These are phyloP conservation scores for Drosophila nr. fundita DNA, from an alignment of 2,888 invertebrate genomes.

Conservation along the genomic window DNA sequence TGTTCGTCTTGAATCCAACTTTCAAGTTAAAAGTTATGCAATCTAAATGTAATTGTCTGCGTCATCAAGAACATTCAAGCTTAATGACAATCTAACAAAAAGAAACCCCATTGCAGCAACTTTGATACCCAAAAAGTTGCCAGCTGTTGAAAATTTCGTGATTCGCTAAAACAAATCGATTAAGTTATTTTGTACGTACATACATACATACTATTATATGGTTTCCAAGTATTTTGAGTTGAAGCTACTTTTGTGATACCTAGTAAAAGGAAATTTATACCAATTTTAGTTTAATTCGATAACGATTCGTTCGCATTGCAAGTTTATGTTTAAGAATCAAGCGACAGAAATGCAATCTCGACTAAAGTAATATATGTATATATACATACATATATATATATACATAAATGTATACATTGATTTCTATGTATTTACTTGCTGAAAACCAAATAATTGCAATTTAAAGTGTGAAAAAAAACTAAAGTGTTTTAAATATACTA, in stretches of 20 bases:
- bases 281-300: slow-evolving; percentile 66
- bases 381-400: slow-evolving; percentile 34
- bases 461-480: slow-evolving; percentile 61
- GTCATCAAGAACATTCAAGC: slow-evolving; percentile 62
- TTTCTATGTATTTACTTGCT: slow-evolving; percentile 80
- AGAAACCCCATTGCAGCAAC: slow-evolving; percentile 15
- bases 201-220: slow-evolving; percentile 19
- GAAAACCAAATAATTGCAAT: slow-evolving; percentile 68
- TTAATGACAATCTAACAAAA: slow-evolving; percentile 70
- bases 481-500: slow-evolving; percentile 34
- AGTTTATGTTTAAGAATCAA: slow-evolving; percentile 41
- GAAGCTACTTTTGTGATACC: slow-evolving; percentile 78
- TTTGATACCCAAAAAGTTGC: slow-evolving; percentile 31
- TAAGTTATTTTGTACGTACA: slow-evolving; percentile 44
- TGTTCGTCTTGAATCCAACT: slow-evolving; percentile 37
- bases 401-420: slow-evolving; percentile 48
- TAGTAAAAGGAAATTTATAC: slow-evolving; percentile 52
- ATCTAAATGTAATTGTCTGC: slow-evolving; percentile 56
- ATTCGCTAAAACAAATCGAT: slow-evolving; percentile 39
- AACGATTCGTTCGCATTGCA: slow-evolving; percentile 45
- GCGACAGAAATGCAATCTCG: slow-evolving; percentile 57
- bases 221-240: slow-evolving; percentile 50
- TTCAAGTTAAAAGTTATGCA: slow-evolving; percentile 32
- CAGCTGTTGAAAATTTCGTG: slow-evolving; percentile 39
- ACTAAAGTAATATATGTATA: slow-evolving; percentile 35